Percentiles rank a stretch among this genome's conserved stretches.
Conservation (phyloP, 2,888 invertebrate species). For the Nebria salina region DNA sequence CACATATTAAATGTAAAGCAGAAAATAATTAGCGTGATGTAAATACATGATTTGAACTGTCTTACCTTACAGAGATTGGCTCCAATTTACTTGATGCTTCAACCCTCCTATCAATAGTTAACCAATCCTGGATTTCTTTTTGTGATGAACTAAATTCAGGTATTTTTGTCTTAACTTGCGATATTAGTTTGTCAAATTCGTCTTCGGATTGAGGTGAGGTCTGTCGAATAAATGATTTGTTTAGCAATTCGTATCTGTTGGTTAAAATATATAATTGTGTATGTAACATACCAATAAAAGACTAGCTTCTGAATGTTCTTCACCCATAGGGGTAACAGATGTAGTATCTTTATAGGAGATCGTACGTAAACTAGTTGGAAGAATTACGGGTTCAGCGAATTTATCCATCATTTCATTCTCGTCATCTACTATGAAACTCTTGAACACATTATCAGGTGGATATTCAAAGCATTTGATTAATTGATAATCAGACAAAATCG, state of each 20-base stretch:
- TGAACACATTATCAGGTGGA: slow-evolving; percentile 22
- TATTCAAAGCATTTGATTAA: slow-evolving; percentile 25
- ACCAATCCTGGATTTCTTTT: neutral
- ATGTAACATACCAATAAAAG: neutral
- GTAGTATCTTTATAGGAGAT: neutral
- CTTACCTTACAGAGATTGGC: neutral
- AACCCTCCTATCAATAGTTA: neutral
- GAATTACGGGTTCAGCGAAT: neutral
- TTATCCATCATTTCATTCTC: neutral
- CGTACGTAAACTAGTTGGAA: neutral
- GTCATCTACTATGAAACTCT: neutral
- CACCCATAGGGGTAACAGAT: neutral
- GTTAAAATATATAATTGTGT: too few species aligned
- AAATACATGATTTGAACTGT: too few species aligned
- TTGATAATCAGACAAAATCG: slow-evolving; percentile 36
- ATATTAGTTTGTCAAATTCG: neutral
- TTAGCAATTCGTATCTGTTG: too few species aligned
- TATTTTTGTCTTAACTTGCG: neutral
- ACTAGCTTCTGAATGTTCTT: neutral
- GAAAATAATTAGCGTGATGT: too few species aligned
- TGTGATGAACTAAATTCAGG: neutral
- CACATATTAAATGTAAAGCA: too few species aligned
- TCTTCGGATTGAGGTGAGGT: neutral
- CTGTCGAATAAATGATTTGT: neutral
- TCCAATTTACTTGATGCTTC: neutral